These are phyloP conservation scores for Drosophila teissieri DNA, from an alignment of 1,140 invertebrate genomes.

Conservation along the genomic window DNA sequence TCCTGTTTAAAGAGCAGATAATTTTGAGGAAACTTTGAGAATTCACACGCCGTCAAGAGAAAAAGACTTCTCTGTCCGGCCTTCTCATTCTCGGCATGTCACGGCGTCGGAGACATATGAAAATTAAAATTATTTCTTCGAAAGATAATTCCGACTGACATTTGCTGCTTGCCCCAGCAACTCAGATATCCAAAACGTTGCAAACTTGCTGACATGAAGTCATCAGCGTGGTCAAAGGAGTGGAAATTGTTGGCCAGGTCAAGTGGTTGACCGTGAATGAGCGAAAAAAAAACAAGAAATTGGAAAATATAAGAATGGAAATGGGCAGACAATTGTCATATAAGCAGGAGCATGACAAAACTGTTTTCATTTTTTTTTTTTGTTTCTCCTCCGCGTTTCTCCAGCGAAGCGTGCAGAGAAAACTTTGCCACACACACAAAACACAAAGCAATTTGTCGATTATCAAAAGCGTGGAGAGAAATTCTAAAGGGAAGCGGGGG, in stretches of 20 bases:
- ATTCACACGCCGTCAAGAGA: constrained; percentile 13
- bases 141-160: constrained; percentile 36
- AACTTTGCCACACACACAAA: constrained; percentile 17
- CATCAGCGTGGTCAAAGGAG: constrained; percentile 31
- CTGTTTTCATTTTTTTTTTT: constrained; percentile 7
- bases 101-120: constrained; percentile 15
- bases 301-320: constrained; percentile 14
- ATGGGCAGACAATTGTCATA: constrained; percentile 42
- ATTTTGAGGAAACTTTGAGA: background rate
- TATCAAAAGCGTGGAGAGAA: background rate
- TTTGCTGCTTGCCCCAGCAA: constrained; percentile 22
- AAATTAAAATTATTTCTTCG: constrained; percentile 29
- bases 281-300: constrained; percentile 41
- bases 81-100: constrained; percentile 18
- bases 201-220: constrained; percentile 58
- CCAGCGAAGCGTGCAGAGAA: constrained; percentile 7
- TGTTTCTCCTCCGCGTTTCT: constrained; percentile 2
- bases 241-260: constrained; percentile 53
- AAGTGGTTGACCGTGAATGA: constrained; percentile 61
- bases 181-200: constrained; percentile 24
- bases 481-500: background rate
- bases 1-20: background rate
- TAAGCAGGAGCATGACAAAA: constrained; percentile 57
- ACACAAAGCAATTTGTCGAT: constrained; percentile 51
- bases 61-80: background rate